Evolutionary conservation across 2,797 vertebrate species (phyloP), one percentile per base, ranked within the genome.

Genomic region (Sciurus vulgaris): DNA sequence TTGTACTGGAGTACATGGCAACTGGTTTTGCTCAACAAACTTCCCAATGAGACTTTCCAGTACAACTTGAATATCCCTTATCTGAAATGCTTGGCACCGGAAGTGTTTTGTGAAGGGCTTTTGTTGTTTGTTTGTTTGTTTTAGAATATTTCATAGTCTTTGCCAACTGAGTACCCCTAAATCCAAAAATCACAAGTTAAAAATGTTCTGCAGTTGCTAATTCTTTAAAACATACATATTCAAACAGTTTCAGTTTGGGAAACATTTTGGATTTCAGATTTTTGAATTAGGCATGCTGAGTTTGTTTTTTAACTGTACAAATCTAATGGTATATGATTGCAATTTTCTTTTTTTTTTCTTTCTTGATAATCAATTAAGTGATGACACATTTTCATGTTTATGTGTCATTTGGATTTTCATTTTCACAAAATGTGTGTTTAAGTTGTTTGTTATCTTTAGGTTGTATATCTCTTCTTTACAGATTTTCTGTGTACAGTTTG

Each of bases 331-430:
- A 41, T 51, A 35, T 49, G n/a, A 51, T 7, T 35, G 7, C 38
- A 17, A 74, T 92, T 92, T 74, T 41, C 28, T 79, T 91, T 93
- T 74, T 41, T 28, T 79, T 91, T 93, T 61, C 82, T 93, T 61
- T 90, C 20, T 91, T 73, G n/a, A 85, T 61, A 65, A 79, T 26
- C 74, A 72, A 83, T 38, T 28, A 22, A 78, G 35, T 0, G 0
- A 17, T 88, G 38, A 1, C 17, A 70, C 2, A 35, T 78, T 88
- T 73, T 11, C 10, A 61, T 49, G 13, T 59, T 79, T 89, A 65
- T 41, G 49, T 4, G 11, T 0, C 61, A 89, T 59, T 69, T 69
- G 63, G 2, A 76, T 81, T 89, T 89, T n/a, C 3, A 41, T 61
- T 81, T 83, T n/a, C 59, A 96, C 69, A 49, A 93, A 41, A 0